Base-by-base conservation (phyloP, 2,888 invertebrate genomes). In the Hofmannophila pseudospretella region DNA sequence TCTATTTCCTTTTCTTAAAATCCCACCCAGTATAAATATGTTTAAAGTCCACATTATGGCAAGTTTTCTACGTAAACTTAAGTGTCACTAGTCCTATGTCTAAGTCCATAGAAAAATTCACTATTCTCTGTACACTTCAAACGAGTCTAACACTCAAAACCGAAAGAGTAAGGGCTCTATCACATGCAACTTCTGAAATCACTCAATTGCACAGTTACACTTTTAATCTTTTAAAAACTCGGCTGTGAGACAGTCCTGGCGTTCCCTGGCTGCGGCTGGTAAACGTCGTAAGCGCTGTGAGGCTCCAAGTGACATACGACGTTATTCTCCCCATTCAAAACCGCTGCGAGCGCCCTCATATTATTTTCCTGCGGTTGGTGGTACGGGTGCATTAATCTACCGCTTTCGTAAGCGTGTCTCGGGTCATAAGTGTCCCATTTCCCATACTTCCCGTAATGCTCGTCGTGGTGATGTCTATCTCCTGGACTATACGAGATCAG, bases 301-400 rank as follows among this genome's bases (percentile, higher is more conserved):
- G 94, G 95, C 70, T 95, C 94, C 58, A 95, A 76, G 67, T 95
- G 95, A 74, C 95, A 95, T 39, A 95, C 94, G 41, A 96, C 95
- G 42, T 95, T 95, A 61, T 92, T 92, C 60, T 94, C 93, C 30
- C 95, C 95, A 67, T 95, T 94, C 36, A 95, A 84, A 44, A 95
- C 95, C 8, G 95, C 95, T 16, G 95, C 93, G 47, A 90, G 53
- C 5, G 90, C 89, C 45, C 90, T 74, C 73, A 89, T 89, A 41
- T 89, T 88, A 54, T 82, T 89, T 44, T 86, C 87, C 20, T 84
- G 85, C 1, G 89, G 89, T 49, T 87, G 85, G 40, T 88, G 88
- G 58, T 84, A 86, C 0, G 81, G 86, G 45, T 88, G 88, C 68
- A 88, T 79, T 49, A 88, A 69, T 45, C 88, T 72, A 34, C 88